Evolutionary conservation across 37 sponge, comb jelly and placozoan genomes (phyloP).

Genomic region (Agelas oroides): DNA sequence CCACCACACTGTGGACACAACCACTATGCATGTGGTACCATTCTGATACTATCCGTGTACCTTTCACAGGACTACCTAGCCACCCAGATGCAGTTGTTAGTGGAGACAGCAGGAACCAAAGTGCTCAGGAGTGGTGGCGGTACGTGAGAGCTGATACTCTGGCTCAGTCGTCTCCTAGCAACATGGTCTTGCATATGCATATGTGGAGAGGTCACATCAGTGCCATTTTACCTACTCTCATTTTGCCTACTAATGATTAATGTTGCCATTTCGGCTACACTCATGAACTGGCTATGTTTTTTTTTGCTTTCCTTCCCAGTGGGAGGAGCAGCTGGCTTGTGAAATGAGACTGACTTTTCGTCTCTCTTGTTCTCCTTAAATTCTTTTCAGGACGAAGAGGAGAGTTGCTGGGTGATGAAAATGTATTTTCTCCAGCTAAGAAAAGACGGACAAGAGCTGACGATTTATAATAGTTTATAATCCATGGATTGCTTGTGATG

Average conservation of each 20-base stretch:
- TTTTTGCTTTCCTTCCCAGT: too few species aligned
- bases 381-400: background rate
- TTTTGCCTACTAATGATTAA: background rate
- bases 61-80: conserved; percentile 60
- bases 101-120: conserved; percentile 38
- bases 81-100: conserved; percentile 67
- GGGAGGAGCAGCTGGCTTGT: too few species aligned
- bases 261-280: too few species aligned
- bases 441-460: conserved; percentile 43
- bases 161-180: too few species aligned
- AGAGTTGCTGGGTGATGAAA: conserved; percentile 38
- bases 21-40: too few species aligned
- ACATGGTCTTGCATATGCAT: background rate
- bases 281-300: too few species aligned
- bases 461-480: conserved; percentile 6
- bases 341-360: too few species aligned
- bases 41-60: too few species aligned
- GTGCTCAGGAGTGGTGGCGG: conserved; percentile 31
- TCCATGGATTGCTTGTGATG: too few species aligned
- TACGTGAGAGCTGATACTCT: background rate
- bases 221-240: too few species aligned
- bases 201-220: too few species aligned
- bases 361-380: too few species aligned
- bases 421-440: conserved; percentile 36
- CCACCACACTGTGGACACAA: background rate